Percentiles rank a stretch among this genome's conserved stretches.
Conservation (phyloP, 2,113 vertebrate species). For the Tetrao urogallus region DNA sequence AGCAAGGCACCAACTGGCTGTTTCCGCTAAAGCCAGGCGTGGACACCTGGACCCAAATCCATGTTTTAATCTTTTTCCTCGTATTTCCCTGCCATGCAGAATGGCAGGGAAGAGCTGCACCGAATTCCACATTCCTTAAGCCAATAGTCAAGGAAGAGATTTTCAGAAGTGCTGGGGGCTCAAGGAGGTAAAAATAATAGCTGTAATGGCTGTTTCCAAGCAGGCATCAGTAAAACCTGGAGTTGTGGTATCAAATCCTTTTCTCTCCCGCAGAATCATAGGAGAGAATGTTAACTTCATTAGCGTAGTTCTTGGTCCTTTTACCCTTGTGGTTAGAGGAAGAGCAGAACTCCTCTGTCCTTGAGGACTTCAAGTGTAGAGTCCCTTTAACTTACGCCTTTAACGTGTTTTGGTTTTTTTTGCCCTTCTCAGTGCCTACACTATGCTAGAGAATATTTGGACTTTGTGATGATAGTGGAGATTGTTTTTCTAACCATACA, state of each 20-base stretch:
- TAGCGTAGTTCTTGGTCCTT: background rate
- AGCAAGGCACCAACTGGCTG: background rate
- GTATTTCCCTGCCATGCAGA: background rate
- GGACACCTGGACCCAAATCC: background rate
- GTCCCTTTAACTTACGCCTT: background rate
- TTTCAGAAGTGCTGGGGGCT: background rate
- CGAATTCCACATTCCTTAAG: background rate
- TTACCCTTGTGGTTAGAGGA: background rate
- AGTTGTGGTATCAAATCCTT: background rate
- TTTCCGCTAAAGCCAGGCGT: background rate
- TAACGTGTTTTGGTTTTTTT: background rate
- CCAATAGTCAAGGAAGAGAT: background rate
- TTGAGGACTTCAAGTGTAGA: background rate
- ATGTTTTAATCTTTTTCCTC: background rate
- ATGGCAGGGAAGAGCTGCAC: background rate
- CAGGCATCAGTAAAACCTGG: background rate
- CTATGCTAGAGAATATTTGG: background rate
- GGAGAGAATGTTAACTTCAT: background rate
- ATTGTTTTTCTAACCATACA: background rate
- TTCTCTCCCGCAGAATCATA: background rate
- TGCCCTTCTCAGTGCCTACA: background rate
- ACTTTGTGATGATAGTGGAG: background rate
- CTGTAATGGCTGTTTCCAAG: background rate
- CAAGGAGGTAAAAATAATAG: background rate
- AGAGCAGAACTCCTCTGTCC: background rate